phyloP scores from a whole-genome alignment of 2,797 vertebrate genomes.

The Notamacropus eugenii region DNA sequence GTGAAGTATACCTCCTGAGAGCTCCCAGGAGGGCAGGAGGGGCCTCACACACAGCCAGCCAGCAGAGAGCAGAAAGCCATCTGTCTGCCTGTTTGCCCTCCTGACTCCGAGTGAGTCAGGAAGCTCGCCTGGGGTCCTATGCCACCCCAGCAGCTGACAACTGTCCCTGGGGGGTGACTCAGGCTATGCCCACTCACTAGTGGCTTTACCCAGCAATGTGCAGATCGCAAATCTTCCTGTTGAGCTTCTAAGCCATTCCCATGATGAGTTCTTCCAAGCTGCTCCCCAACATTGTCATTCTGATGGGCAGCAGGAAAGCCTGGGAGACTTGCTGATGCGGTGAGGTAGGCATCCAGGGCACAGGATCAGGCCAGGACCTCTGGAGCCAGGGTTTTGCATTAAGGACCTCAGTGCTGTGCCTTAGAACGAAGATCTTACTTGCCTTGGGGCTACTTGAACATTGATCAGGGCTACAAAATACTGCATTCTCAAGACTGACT shows the following conservation, averaged over 20 bases:
- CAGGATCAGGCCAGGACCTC: background rate
- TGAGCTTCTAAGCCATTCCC: background rate
- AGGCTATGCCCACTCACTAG: background rate
- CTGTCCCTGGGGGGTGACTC: background rate
- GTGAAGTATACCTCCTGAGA: background rate
- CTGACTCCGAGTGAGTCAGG: background rate
- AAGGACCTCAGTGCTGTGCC: background rate
- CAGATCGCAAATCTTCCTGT: background rate
- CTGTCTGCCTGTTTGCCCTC: background rate
- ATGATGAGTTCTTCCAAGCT: background rate
- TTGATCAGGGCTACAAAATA: conserved; percentile 7
- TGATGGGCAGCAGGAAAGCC: background rate
- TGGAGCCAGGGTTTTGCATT: background rate
- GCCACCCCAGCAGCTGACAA: background rate
- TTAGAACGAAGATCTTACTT: conserved; percentile 4
- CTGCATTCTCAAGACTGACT: conserved; percentile 58
- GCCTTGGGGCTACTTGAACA: conserved; percentile 8
- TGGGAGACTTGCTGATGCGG: background rate
- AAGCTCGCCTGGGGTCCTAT: background rate
- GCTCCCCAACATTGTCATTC: background rate
- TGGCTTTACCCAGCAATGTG: background rate
- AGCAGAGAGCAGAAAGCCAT: background rate
- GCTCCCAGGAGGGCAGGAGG: conserved; percentile 69
- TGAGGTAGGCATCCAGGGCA: background rate
- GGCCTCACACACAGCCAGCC: conserved; percentile 9